Percentiles rank a stretch among this genome's conserved stretches.
phyloP scores from a whole-genome alignment of 2,888 invertebrate species.

The Podabrus alpinus region DNA sequence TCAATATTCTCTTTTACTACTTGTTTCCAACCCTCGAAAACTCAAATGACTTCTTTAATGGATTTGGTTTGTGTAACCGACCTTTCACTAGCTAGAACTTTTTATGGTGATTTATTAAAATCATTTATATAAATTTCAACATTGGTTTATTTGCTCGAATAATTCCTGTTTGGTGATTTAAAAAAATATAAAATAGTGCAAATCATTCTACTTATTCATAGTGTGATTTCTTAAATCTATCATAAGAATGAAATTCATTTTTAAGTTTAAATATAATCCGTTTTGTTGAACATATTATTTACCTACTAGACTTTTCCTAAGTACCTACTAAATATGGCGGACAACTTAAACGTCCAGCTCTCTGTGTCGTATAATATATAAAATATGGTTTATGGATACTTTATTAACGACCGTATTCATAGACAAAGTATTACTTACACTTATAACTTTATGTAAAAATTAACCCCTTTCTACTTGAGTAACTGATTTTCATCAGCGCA shows the following conservation, averaged over 20 bases:
- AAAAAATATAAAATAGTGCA: not conserved
- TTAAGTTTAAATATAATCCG: not conserved
- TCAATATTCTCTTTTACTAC: slow-evolving; percentile 25
- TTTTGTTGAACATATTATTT: not conserved
- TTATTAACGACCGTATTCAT: too few relatives aligned
- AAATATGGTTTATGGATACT: too few relatives aligned
- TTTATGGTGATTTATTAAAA: slow-evolving; percentile 18
- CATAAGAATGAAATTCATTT: not conserved
- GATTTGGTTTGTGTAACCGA: slow-evolving; percentile 20
- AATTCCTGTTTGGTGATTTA: not conserved
- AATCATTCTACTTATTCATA: not conserved
- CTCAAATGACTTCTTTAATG: slow-evolving; percentile 21
- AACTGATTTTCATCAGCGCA: too few relatives aligned
- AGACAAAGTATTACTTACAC: too few relatives aligned
- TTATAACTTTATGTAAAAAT: too few relatives aligned
- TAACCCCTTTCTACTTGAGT: too few relatives aligned
- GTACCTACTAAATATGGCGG: too few relatives aligned
- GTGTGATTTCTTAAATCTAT: not conserved
- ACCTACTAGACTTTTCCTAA: not conserved
- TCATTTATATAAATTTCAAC: slow-evolving; percentile 7
- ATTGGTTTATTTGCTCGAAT: not conserved
- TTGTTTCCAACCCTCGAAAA: slow-evolving; percentile 6
- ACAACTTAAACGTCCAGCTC: too few relatives aligned
- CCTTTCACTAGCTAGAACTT: slow-evolving; percentile 16
- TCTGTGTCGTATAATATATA: too few relatives aligned